Evolutionary conservation across 1,140 invertebrate species (phyloP), one percentile per base, ranked within the genome.

Genomic region (Drosophila lini): DNA sequence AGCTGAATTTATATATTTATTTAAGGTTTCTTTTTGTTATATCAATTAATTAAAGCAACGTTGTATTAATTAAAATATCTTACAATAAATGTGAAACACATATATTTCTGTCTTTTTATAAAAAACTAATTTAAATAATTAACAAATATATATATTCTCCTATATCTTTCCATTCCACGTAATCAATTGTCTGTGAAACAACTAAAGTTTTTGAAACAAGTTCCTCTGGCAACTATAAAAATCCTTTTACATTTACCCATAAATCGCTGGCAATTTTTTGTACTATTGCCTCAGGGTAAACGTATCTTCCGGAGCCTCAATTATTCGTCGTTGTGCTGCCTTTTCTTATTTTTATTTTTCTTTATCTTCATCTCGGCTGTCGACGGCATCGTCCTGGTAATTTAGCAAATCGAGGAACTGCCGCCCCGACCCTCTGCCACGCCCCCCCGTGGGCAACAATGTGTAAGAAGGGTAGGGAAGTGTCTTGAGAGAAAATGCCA

Each of bases 401-500:
- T 71, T 71, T 71, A 48, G 50, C 22, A 48, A 68, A 68, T 68
- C 64, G 64, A 63, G 64, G 10, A 69, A 56, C 36, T 69, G 67
- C 63, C 60, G 19, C 36, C 45, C 36, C 42, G 5, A 28, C 25
- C 8, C 5, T 2, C 1, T 15, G 32, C 40, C 42, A 6, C 61
- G 5, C 61, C 36, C 13, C 8, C 5, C 15, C 5, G n/a, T 10
- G 61, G 61, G 15, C 44, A 65, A 69, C 65, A 69, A 65, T 67
- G 47, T 19, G 19, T 19, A 22, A 22, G 22, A 22, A 3, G 22
- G 22, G 22, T 19, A 31, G 22, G 48, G 50, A 44, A 57, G 47
- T 64, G 70, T 56, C 59, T 74, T 63, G 52, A 36, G 59, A 28
- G 68, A 74, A 73, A 80, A 78, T 81, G 78, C 65, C 69, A 47